phyloP scores from a whole-genome alignment of 2,113 vertebrate species.

The Petroica traversi region DNA sequence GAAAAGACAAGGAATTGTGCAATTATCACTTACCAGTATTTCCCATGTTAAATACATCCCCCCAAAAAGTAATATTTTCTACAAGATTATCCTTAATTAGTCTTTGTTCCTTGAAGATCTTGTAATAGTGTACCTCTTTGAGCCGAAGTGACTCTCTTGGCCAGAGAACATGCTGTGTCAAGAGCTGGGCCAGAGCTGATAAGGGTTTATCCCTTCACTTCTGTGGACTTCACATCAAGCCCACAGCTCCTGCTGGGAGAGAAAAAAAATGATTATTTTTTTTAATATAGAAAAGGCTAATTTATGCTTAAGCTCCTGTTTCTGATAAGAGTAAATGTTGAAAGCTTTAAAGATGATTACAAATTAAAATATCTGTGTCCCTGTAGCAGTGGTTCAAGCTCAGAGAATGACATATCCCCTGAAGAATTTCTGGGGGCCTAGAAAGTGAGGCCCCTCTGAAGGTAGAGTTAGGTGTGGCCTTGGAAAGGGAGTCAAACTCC shows the following conservation, averaged over 20 bases:
- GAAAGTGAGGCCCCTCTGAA: no score
- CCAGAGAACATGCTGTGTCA: not conserved
- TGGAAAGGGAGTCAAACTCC: no score
- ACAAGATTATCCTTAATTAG: slow-evolving; percentile 1
- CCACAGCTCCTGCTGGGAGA: not conserved
- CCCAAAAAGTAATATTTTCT: not conserved
- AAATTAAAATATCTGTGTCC: not conserved
- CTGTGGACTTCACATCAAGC: not conserved
- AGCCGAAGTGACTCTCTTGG: not conserved
- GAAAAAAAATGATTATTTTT: not conserved
- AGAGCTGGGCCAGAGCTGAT: slow-evolving; percentile 19
- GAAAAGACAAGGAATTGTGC: not conserved
- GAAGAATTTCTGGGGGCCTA: no score
- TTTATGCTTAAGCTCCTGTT: slow-evolving; percentile 16
- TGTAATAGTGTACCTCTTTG: not conserved
- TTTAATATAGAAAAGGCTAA: not conserved
- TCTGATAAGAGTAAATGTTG: slow-evolving; percentile 18
- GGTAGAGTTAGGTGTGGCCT: no score
- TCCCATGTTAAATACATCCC: not conserved
- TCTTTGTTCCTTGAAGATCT: not conserved
- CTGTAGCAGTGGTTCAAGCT: no score
- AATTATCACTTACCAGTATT: not conserved
- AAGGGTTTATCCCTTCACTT: slow-evolving; percentile 7
- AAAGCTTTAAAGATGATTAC: slow-evolving; percentile 32
- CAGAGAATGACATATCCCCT: no score